phyloP scores from a whole-genome alignment of 2,888 invertebrate species.

The Himalopsyche kuldschensis region DNA sequence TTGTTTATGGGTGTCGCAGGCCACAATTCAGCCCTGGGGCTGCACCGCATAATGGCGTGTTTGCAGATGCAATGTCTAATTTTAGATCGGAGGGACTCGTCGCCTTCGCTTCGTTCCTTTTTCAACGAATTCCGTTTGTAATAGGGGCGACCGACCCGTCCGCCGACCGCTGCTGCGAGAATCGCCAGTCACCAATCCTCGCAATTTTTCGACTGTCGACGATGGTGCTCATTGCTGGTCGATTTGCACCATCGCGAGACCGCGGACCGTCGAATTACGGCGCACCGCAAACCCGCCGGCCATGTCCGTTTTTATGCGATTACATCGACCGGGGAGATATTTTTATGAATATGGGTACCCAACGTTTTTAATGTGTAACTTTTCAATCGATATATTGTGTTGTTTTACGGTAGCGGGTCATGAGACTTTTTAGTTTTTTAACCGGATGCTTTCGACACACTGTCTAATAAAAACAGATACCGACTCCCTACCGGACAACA shows the following conservation, averaged over 20 bases:
- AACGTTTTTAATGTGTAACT: too few relatives aligned
- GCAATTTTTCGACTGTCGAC: not conserved
- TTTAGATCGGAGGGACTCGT: not conserved
- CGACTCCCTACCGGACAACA: too few relatives aligned
- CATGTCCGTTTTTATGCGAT: not conserved
- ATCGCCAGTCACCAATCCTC: not conserved
- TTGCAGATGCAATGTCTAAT: not conserved
- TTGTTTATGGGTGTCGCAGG: too few relatives aligned
- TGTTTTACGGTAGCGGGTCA: too few relatives aligned
- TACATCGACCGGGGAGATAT: not conserved
- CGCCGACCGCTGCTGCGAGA: not conserved
- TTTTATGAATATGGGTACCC: too few relatives aligned
- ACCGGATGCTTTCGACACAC: too few relatives aligned
- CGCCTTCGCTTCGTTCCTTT: not conserved
- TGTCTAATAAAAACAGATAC: too few relatives aligned
- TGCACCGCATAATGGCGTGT: not conserved
- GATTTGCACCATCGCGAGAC: not conserved
- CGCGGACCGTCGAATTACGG: not conserved
- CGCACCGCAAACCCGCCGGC: not conserved
- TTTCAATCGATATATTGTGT: too few relatives aligned
- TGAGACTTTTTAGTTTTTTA: too few relatives aligned
- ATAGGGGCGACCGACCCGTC: not conserved
- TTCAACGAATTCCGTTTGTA: not conserved
- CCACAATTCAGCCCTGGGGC: not conserved
- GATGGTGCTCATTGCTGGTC: not conserved